Evolutionary conservation across 2,797 vertebrate species (phyloP), one percentile per base, ranked within the genome.

Genomic region (Ciconia nigra): DNA sequence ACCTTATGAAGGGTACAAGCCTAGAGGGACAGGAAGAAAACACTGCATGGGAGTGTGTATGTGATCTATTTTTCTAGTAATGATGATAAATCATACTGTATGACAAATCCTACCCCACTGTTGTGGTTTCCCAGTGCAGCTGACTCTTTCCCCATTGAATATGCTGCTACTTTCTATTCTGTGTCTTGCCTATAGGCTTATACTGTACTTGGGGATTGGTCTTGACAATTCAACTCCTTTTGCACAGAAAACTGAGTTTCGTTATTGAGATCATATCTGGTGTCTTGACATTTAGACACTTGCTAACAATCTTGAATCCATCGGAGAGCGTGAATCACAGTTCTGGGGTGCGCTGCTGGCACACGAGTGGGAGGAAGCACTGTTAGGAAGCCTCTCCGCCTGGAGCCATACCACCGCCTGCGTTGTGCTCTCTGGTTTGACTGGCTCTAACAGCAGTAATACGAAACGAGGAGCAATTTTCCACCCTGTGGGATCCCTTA

Each of bases 1-100:
- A 67, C 92, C 97, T 94, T 96, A 97, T 97, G 97, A 98, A 97
- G 89, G 97, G 97, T 91, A 28, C 49, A 61, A 74, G 61, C 96
- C 97, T 94, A 89, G 97, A 97, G 90, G 97, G 96, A 90, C 73
- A 80, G 92, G 96, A 93, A 78, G 69, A 78, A 81, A 82, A 57
- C 67, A 39, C 70, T 47, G 39, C 44, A 37, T 21, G 44, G 54
- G 72, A 63, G 42, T 28, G 51, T 49, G 67, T 59, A 61, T 74
- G 92, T 83, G 86, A 85, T 91, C 78, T 88, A 83, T 90, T 96
- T 95, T 93, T 94, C 83, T 97, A 91, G 78, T 85, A 77, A 85
- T 7, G 51, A 87, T 80, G 86, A 96, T 65, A 86, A 96, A 87
- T 92, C 79, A 4, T 86, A 46, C 89, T 55, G 61, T 86, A 76